Conservation (phyloP, 2,797 vertebrate genomes). For the Aplochiton taeniatus region DNA sequence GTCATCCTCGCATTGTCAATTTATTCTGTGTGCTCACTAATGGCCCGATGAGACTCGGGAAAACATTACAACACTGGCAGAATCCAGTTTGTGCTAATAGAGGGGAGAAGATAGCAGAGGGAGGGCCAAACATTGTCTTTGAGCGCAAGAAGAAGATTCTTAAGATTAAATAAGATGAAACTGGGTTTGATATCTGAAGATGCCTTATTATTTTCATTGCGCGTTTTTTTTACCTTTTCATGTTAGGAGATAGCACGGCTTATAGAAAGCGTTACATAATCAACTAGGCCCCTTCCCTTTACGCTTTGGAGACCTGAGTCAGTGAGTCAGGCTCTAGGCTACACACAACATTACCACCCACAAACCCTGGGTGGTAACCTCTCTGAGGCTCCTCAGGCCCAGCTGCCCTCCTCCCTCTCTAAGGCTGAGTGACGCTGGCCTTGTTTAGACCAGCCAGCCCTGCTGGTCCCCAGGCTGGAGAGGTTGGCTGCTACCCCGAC, state of each 20-base stretch:
- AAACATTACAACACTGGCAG: conserved; percentile 31
- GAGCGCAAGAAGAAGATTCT: conserved; percentile 42
- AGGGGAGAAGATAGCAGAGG: conserved; percentile 28
- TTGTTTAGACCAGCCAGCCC: conserved; percentile 69
- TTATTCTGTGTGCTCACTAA: conserved; percentile 52
- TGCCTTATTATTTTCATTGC: conserved; percentile 5
- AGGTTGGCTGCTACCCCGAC: conserved; percentile 63
- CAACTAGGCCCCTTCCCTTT: conserved; percentile 6
- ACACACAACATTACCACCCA: conserved; percentile 7
- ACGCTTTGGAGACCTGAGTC: conserved; percentile 21
- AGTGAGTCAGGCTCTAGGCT: conserved; percentile 4
- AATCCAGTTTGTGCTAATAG: conserved; percentile 44
- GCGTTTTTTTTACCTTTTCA: not conserved
- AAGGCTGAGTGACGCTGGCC: conserved; percentile 63
- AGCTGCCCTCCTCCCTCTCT: conserved; percentile 45
- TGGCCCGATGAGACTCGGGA: conserved; percentile 51
- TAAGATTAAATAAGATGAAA: conserved; percentile 11
- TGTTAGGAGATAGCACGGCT: too few relatives aligned
- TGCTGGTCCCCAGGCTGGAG: conserved; percentile 73
- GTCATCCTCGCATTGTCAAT: conserved; percentile 56
- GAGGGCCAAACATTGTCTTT: conserved; percentile 33
- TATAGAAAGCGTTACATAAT: too few relatives aligned
- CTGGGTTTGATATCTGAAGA: conserved; percentile 1
- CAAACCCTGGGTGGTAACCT: conserved; percentile 15
- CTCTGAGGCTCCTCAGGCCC: conserved; percentile 13